phyloP scores from a whole-genome alignment of 2,888 invertebrate genomes.

The Neuroscelio doddi region DNA sequence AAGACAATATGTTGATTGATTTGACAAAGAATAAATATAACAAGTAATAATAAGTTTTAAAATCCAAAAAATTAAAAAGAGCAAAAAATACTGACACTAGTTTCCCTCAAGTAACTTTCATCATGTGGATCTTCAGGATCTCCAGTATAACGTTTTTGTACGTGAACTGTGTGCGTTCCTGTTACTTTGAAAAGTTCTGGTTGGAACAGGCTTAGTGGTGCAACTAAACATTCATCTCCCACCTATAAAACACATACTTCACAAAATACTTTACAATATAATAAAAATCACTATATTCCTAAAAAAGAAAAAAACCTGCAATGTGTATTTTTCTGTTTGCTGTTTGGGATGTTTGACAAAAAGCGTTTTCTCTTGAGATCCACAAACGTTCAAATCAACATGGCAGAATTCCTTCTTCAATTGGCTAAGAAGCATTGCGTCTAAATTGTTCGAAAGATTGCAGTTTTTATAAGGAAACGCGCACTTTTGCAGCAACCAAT shows the following conservation, averaged over 20 bases:
- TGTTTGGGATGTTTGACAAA: conserved; percentile 82
- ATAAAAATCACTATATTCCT: not conserved
- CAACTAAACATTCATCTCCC: conserved; percentile 94
- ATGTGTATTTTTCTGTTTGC: conserved; percentile 80
- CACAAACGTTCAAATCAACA: conserved; percentile 91
- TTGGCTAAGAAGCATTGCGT: conserved; percentile 85
- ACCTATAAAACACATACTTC: conserved; percentile 73
- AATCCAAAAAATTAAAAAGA: conserved; percentile 1
- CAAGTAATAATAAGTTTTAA: no score
- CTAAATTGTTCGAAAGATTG: conserved; percentile 81
- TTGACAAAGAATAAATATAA: no score
- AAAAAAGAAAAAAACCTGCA: conserved; percentile 73
- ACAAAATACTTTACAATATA: no score
- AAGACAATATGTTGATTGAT: no score
- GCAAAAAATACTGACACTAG: conserved; percentile 75
- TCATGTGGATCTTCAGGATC: conserved; percentile 96
- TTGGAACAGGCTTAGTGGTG: conserved; percentile 90
- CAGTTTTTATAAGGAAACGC: conserved; percentile 92
- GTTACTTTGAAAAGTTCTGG: conserved; percentile 92
- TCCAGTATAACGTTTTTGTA: conserved; percentile 80
- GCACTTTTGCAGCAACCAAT: conserved; percentile 90
- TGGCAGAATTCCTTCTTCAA: conserved; percentile 94
- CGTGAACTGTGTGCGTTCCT: conserved; percentile 81
- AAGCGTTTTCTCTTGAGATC: conserved; percentile 88
- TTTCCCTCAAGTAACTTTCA: conserved; percentile 92